Evolutionary conservation across 1,140 invertebrate species (phyloP), one percentile per base, ranked within the genome.

Genomic region (Sinonovacula constricta): DNA sequence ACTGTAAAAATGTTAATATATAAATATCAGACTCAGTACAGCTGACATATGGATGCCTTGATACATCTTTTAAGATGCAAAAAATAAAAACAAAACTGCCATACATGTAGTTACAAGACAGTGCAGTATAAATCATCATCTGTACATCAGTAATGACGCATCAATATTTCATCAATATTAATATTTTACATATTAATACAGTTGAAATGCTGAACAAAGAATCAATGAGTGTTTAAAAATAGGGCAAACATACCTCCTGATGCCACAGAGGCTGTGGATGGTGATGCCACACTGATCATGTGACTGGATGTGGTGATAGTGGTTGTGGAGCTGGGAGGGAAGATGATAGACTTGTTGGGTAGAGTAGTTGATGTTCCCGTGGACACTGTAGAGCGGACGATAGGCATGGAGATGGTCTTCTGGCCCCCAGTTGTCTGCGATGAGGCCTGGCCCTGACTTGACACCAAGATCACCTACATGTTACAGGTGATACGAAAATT

Each of bases 401-500:
- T 80, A 14, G 89, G 87, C 18, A 90, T 85, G 24, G 87, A 87
- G 39, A 86, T 80, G 26, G 86, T 85, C 54, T 88, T 87, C 74
- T 88, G 88, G 24, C 87, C 69, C 12, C 87, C 75, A 36, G 70
- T 86, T 1, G 85, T 71, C 10, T 67, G 77, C 30, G 82, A 76
- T 0, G 83, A 76, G 10, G 71, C 65, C 36, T 85, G 81, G n/a
- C 85, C 87, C 59, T 87, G 85, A 75, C 84, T 89, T 3, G 88
- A 88, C 57, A 90, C 87, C 18, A 90, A 74, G n/a, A 90, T 90
- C 14, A 90, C 89, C 89, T 90, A 56, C 2, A 54, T n/a, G 22
- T 45, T 60, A 63, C 33, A 36, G 65, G 30, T 62, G 24, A 31
- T 4, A 68, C 24, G 15, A 0, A 72, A 34, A 26, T n/a, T 57